A percentile compares a stretch with the other conserved stretches of the same genome.
These are phyloP conservation scores for Invenusta paracnida DNA, from an alignment of 2,888 invertebrate genomes.

Conservation along the genomic window DNA sequence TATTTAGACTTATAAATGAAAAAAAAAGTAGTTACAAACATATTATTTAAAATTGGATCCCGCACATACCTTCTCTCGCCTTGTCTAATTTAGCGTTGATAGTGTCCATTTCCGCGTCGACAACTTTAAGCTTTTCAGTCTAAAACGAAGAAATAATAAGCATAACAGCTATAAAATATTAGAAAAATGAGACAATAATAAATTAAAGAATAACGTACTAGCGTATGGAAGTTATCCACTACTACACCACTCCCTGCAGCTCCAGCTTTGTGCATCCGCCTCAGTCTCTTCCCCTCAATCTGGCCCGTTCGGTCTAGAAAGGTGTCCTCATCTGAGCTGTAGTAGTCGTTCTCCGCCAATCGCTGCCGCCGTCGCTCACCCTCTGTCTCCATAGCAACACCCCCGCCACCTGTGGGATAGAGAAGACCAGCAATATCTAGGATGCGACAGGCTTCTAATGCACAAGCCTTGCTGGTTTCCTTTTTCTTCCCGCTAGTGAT, in stretches of 20 bases:
- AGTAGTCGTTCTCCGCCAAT: constrained; percentile 74
- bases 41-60: no score
- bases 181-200: no score
- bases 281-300: constrained; percentile 77
- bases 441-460: constrained; percentile 85
- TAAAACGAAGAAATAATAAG: no score
- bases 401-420: constrained; percentile 61
- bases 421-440: constrained; percentile 68
- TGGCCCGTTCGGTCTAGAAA: constrained; percentile 89
- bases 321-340: constrained; percentile 89
- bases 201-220: neutral
- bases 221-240: neutral
- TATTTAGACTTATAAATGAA: no score
- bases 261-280: constrained; percentile 68
- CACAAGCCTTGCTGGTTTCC: constrained; percentile 84
- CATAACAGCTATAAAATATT: no score
- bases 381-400: constrained; percentile 72
- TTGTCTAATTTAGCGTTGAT: neutral
- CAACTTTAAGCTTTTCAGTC: neutral
- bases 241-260: constrained; percentile 50
- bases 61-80: neutral
- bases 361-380: neutral
- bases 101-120: neutral
- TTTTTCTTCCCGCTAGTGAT: constrained; percentile 82
- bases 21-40: no score